These are phyloP conservation scores for Eupithecia dodoneata DNA, from an alignment of 2,888 invertebrate species.

Conservation along the genomic window DNA sequence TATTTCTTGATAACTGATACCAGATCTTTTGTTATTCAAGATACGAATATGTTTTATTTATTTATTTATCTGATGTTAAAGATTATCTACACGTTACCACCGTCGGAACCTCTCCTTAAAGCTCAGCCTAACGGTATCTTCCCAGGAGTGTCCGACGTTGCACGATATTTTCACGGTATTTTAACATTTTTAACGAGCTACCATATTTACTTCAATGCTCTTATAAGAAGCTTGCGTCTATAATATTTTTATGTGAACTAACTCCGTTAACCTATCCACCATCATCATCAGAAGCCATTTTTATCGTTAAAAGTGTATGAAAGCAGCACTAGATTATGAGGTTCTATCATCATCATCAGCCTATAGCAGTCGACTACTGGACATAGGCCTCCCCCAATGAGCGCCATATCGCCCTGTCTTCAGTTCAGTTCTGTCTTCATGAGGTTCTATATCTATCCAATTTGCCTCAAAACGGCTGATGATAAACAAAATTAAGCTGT, in stretches of 20 bases:
- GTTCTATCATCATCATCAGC: too few species aligned
- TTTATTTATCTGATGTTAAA: too few species aligned
- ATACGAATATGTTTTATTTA: too few species aligned
- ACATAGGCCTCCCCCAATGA: too few species aligned
- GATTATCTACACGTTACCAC: background rate
- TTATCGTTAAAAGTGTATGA: too few species aligned
- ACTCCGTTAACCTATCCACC: background rate
- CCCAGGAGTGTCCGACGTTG: constrained; percentile 75
- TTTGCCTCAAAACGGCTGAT: background rate
- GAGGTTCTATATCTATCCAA: background rate
- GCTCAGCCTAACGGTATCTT: constrained; percentile 51
- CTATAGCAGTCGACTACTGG: too few species aligned
- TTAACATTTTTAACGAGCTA: constrained; percentile 83
- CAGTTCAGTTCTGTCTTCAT: too few species aligned
- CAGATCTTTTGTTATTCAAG: too few species aligned
- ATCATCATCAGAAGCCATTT: too few species aligned
- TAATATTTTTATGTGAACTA: constrained; percentile 1
- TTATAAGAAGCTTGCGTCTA: constrained; percentile 60
- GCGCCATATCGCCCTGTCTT: too few species aligned
- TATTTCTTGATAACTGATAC: too few species aligned
- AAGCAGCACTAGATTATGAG: too few species aligned
- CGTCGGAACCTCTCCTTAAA: constrained; percentile 52
- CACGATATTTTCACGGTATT: constrained; percentile 81
- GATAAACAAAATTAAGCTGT: background rate
- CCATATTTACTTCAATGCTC: constrained; percentile 77